Evolutionary conservation across 37 sponge, comb jelly and placozoan genomes (phyloP), one percentile per base, ranked within the genome.

Genomic region (Tethya wilhelma): DNA sequence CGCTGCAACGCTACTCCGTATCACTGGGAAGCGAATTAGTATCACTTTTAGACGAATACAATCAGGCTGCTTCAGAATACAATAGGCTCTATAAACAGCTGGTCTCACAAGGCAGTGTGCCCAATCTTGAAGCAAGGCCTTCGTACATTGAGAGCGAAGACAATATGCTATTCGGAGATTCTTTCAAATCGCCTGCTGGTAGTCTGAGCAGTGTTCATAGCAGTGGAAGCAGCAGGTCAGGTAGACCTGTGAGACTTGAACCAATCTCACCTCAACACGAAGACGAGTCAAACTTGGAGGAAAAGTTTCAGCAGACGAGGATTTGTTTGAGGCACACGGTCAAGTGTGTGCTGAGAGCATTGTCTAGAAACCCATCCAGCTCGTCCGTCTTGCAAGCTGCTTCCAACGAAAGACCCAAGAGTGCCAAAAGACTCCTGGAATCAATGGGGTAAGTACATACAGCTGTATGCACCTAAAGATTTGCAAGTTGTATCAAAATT

Each of bases 1-100:
- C 67, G 2, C 44, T 84, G 38, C 58, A 74, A 60, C 41, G 91
- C 4, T 86, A 70, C 53, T 77, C 95, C 14, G 91, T 96, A 2
- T 70, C 87, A 2, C 68, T 96, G 2, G 95, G 95, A 4, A 74
- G 78, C 25, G 94, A 97, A 20, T 39, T 97, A 53, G 67, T 85
- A 7, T n/a, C 63, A 30, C 28, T 91, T 64, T 59, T 97, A 78
- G 67, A 86, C 44, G 87, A 91, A 46, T 91, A 97, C 79, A 59
- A 73, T 23, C 37, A 32, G 31, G 62, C 91, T 19, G 80, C 69
- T 5, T 49, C 22, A 0, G 87, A 94, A 39, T 82, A 78, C 38
- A 66, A 65, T 25, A n/a, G n/a, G 31, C 67, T 78, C n/a, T 45
- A 42, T 65, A 38, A 49, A 36, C 14, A 5, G 38, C 31, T 78